A percentile compares a stretch with the other conserved stretches of the same genome.
These are phyloP conservation scores for Tuta absoluta DNA, from an alignment of 2,888 invertebrate species.

Conservation along the genomic window DNA sequence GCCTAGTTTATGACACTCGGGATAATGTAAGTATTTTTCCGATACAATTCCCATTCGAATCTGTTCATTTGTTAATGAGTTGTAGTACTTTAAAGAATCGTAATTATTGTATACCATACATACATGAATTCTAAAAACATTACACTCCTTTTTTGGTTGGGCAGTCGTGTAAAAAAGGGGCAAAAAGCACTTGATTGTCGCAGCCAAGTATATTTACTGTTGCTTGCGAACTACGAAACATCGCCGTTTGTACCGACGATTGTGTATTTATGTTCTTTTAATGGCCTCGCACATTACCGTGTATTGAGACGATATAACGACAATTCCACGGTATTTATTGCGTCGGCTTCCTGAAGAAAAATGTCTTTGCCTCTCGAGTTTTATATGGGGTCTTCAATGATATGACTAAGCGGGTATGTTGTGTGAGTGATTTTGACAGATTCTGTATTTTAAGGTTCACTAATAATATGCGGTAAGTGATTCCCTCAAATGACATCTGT, in stretches of 20 bases:
- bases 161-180: not conserved
- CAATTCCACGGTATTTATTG: slow-evolving; percentile 14
- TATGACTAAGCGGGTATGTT: not conserved
- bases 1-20: too few species aligned
- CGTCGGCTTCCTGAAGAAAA: slow-evolving; percentile 14
- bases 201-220: not conserved
- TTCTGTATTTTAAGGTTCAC: too few species aligned
- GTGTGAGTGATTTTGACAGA: too few species aligned
- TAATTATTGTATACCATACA: too few species aligned
- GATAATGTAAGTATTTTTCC: too few species aligned
- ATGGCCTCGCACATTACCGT: slow-evolving; percentile 72
- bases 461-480: not conserved
- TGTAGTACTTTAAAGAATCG: too few species aligned
- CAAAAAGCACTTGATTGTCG: not conserved
- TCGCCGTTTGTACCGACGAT: slow-evolving; percentile 70
- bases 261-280: slow-evolving; percentile 77
- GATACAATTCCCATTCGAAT: too few species aligned
- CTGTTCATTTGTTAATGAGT: too few species aligned
- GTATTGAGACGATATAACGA: slow-evolving; percentile 29
- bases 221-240: slow-evolving; percentile 41
- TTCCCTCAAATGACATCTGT: too few species aligned
- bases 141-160: too few species aligned
- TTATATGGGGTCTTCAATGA: not conserved
- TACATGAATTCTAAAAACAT: too few species aligned
- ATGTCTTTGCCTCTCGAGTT: slow-evolving; percentile 3